These are phyloP conservation scores for Monarcha castaneiventris DNA, from an alignment of 2,113 vertebrate species.

Conservation along the genomic window DNA sequence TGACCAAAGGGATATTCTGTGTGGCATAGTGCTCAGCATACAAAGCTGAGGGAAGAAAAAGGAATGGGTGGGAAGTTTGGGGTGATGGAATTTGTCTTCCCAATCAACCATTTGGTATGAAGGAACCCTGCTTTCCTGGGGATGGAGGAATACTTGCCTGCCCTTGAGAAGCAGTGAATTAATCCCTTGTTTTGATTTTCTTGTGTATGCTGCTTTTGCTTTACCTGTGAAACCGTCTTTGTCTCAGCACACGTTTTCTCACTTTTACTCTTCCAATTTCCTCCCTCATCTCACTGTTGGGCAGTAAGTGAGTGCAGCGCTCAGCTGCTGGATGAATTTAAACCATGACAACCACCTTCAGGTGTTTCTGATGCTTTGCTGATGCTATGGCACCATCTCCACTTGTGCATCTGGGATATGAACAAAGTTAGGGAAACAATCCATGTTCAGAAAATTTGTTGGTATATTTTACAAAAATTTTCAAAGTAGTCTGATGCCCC, in stretches of 20 bases:
- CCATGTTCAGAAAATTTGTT: background rate
- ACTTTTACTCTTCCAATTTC: background rate
- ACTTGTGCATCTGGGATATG: background rate
- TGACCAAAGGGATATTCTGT: background rate
- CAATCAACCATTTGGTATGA: fast-evolving
- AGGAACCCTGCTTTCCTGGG: background rate
- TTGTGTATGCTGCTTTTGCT: background rate
- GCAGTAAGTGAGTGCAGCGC: background rate
- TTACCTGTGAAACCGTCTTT: background rate
- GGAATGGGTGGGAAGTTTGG: background rate
- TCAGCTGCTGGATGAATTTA: background rate
- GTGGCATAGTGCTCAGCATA: too few species aligned
- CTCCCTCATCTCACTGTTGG: background rate
- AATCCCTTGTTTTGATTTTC: background rate
- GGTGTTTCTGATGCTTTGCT: background rate
- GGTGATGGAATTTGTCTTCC: background rate
- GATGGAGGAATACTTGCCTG: background rate
- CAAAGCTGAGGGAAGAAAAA: background rate
- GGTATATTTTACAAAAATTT: background rate
- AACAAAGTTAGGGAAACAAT: background rate
- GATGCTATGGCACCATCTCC: background rate
- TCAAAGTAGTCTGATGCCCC: background rate
- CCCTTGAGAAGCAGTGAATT: background rate
- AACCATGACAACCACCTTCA: background rate
- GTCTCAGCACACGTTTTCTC: background rate